These are phyloP conservation scores for Pandion haliaetus DNA, from an alignment of 2,113 vertebrate species.

Conservation along the genomic window DNA sequence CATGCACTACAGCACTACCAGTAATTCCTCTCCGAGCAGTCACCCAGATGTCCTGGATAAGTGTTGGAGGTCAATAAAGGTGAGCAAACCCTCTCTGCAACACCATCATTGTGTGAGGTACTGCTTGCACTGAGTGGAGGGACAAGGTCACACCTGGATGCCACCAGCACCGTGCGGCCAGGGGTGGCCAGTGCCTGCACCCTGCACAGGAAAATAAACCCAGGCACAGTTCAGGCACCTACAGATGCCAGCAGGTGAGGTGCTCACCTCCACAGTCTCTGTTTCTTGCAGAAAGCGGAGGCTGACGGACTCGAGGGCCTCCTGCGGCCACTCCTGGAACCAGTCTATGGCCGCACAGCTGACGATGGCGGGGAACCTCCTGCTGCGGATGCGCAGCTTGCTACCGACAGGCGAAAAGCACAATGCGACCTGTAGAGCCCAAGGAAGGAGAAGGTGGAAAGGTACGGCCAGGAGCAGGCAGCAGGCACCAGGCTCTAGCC, in stretches of 20 bases:
- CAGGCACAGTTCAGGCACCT: neutral
- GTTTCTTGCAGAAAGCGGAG: conserved; percentile 84
- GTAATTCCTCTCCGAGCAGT: accelerated
- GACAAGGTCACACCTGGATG: neutral
- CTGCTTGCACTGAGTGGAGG: neutral
- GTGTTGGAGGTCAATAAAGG: neutral
- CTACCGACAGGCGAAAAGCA: conserved; percentile 91
- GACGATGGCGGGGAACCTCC: conserved; percentile 89
- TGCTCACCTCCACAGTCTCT: conserved; percentile 82
- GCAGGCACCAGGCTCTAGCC: neutral
- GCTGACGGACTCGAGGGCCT: conserved; percentile 92
- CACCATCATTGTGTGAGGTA: accelerated
- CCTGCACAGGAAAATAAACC: neutral
- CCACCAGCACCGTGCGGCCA: neutral
- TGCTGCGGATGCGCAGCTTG: conserved; percentile 82
- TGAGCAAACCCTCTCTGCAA: neutral
- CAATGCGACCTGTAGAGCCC: conserved; percentile 79
- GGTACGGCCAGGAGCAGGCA: accelerated
- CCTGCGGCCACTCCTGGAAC: conserved; percentile 94
- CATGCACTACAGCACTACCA: accelerated
- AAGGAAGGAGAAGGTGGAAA: neutral
- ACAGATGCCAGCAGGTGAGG: accelerated
- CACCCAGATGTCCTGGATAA: neutral
- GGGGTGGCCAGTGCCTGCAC: neutral
- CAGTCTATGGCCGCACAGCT: conserved; percentile 87